Base-by-base conservation (phyloP, 2,113 vertebrate genomes). In the Nematolebias whitei region DNA sequence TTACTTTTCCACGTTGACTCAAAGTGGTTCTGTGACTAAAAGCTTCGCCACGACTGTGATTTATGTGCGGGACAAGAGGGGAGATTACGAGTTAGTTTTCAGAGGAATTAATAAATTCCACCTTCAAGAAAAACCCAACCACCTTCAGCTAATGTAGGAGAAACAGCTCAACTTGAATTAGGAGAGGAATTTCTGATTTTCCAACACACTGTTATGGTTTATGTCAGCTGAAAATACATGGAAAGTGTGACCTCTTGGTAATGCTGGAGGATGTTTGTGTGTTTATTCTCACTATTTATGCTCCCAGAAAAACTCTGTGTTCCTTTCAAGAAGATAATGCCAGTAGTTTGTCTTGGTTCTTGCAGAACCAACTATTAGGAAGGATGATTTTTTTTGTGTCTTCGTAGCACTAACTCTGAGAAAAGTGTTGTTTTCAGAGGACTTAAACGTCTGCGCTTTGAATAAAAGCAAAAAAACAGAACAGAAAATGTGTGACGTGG, bases 1-100 rank as follows among this genome's bases (percentile, higher is more conserved):
- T 88, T 82, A 80, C 75, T 68, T 84, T 85, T 80, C 72, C 78
- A 86, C 78, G 71, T 73, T 50, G 52, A 65, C 66, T 74, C 50
- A 0, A 39, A 67, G 67, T 67, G 45, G 58, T 39, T 66, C 43
- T 43, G 52, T 71, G 83, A 76, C 52, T 78, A 51, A 84, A 80
- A 66, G 71, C 18, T 56, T 73, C 58, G 70, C 78, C 63, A 47
- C 38, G 11, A 3, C 6, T 15, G 60, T 70, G 75, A 83, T 40
- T 70, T 76, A 65, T 56, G 61, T 39, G 39, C 19, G 18, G 44
- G 48, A 65, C 57, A n/a, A 14, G 38, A 29, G 72, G 52, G 52
- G 38, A 73, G 70, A 78, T 80, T 61, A 69, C 61, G n/a, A 49
- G 71, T 48, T 16, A 13, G 14, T 51, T 49, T 62, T 29, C 19